phyloP scores from a whole-genome alignment of 2,797 vertebrate genomes.

The Sitta carolinensis region DNA sequence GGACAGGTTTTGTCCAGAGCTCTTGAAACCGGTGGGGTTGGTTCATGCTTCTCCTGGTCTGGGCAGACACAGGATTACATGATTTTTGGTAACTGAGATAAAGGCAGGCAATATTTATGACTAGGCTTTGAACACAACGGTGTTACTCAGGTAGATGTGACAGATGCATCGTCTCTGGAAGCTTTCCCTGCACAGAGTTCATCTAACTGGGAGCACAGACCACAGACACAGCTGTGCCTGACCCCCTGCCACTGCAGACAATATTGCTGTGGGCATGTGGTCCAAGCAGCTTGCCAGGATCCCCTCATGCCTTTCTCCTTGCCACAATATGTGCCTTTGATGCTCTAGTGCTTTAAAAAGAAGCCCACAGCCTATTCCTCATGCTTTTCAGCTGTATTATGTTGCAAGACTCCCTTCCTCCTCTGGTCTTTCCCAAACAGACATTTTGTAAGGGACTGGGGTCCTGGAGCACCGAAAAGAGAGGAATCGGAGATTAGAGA shows the following conservation, averaged over 20 bases:
- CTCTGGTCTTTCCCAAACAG: background rate
- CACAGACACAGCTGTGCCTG: background rate
- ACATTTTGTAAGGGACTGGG: background rate
- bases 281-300: background rate
- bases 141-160: background rate
- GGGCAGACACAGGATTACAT: background rate
- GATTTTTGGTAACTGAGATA: background rate
- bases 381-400: background rate
- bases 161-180: background rate
- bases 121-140: background rate
- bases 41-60: background rate
- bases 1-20: background rate
- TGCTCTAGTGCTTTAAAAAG: background rate
- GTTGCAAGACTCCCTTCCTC: background rate
- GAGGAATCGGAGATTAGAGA: background rate
- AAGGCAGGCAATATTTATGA: background rate
- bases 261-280: background rate
- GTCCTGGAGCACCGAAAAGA: background rate
- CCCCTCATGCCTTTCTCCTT: background rate
- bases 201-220: background rate
- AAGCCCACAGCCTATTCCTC: background rate
- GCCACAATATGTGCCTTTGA: background rate
- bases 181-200: background rate
- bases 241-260: background rate
- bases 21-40: rapidly evolving